Evolutionary conservation across 2,888 invertebrate species (phyloP), one percentile per base, ranked within the genome.

Genomic region (Pterostichus madidus): DNA sequence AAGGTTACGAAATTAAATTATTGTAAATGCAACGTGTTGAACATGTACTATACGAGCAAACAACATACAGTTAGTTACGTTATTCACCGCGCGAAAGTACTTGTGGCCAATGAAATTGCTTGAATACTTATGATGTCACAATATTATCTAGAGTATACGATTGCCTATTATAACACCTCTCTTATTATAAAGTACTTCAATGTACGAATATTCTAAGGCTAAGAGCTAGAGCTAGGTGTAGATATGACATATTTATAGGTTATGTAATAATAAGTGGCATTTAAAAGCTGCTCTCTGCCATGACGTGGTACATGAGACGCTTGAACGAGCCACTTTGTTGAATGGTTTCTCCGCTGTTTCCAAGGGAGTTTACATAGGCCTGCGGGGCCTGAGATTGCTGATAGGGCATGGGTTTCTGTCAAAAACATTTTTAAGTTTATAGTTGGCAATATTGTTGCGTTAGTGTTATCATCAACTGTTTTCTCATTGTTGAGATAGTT

Each of bases 321-420:
- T 96, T 96, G 93, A 97, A 97, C 85, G 96, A 96, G 90, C 96
- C 95, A 90, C 97, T 97, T 90, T 97, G 97, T 88, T 96, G 96
- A 89, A 97, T 97, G 87, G 93, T 93, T 89, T 97, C 97, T 88
- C 94, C 94, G 86, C 94, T 93, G 87, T 91, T 92, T 31, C 93
- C 93, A 86, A 94, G 89, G 81, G 94, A 92, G 90, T 94, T 95
- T 86, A 94, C 92, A 78, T 89, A 84, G 87, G 89, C 86, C 87
- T 87, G 85, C 87, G 88, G 80, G 86, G 87, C 77, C 86, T 86
- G 85, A 84, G 85, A 84, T 83, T 86, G 85, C 71, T 86, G 85
- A 17, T 84, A 84, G 46, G 86, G 86, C 71, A 85, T 84, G 64
- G 88, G 86, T 86, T 90, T 90, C 89, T 90, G 85, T 39, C 80